Conservation (phyloP, 2,113 vertebrate genomes). For the Pantherophis guttatus region DNA sequence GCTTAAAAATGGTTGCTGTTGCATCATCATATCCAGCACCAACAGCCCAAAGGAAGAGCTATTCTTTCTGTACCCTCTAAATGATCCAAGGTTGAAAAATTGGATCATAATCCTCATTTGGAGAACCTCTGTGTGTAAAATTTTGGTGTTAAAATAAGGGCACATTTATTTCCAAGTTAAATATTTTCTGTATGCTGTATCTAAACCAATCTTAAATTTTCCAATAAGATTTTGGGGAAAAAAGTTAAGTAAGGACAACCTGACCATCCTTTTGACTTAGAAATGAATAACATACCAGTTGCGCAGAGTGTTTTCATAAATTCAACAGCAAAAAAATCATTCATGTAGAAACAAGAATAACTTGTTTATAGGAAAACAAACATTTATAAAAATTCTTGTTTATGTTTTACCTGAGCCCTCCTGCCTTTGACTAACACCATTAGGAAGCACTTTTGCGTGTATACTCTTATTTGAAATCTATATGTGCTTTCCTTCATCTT, state of each 20-base stretch:
- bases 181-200: neutral
- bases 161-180: neutral
- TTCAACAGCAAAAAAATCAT: constrained; percentile 28
- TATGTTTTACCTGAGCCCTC: constrained; percentile 12
- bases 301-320: neutral
- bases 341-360: constrained; percentile 46
- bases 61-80: no score
- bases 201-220: neutral
- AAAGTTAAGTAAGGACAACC: neutral
- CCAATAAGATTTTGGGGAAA: neutral
- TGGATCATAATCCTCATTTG: neutral
- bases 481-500: neutral
- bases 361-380: constrained; percentile 41
- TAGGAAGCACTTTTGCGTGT: neutral
- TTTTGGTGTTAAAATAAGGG: neutral
- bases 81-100: neutral
- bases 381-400: constrained; percentile 38
- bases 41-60: neutral
- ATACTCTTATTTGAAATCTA: neutral
- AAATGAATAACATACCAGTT: constrained; percentile 24
- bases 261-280: neutral
- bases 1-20: neutral
- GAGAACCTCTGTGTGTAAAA: neutral
- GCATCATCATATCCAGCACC: neutral
- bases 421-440: neutral